Evolutionary conservation across 1,140 invertebrate genomes (phyloP), one percentile per base, ranked within the genome.

Genomic region (Hyposmocoma kahamanoa): DNA sequence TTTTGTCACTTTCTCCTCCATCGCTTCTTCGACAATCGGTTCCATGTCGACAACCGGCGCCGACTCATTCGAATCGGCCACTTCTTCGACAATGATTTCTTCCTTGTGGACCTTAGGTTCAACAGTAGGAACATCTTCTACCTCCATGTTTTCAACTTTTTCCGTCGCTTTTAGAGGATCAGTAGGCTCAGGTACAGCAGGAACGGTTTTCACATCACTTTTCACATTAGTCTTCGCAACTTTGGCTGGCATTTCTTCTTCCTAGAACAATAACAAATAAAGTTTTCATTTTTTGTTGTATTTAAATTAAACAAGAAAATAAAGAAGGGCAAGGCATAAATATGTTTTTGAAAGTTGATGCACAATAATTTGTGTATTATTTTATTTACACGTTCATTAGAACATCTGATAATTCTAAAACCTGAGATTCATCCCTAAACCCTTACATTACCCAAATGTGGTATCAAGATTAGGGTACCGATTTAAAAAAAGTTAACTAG

Each of bases 221-320:
- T 67, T 66, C 11, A 54, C 42, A 53, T 79, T 73, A 48, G 81
- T 84, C 39, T 84, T 84, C 17, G 65, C 59, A 32, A 84, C 54
- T 66, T 84, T 84, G 34, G 78, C 71, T 8, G 81, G 78, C 58
- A 63, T 62, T 39, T 79, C 76, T 47, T 39, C 34, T 3, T 79
- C 74, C 77, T 84, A 70, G 50, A 77, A 76, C 32, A 22, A 44
- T 39, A 47, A 30, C 28, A 30, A 43, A 46, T n/a, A n/a, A n/a
- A n/a, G n/a, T n/a, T n/a, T n/a, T n/a, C n/a, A n/a, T n/a, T n/a
- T n/a, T n/a, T n/a, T n/a, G n/a, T n/a, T n/a, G n/a, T n/a, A n/a
- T n/a, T n/a, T n/a, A n/a, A n/a, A n/a, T n/a, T n/a, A n/a, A n/a
- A n/a, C n/a, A n/a, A n/a, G n/a, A n/a, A n/a, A n/a, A n/a, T n/a